Base-by-base conservation (phyloP, 1,140 invertebrate genomes). In the Aricia agestis region DNA sequence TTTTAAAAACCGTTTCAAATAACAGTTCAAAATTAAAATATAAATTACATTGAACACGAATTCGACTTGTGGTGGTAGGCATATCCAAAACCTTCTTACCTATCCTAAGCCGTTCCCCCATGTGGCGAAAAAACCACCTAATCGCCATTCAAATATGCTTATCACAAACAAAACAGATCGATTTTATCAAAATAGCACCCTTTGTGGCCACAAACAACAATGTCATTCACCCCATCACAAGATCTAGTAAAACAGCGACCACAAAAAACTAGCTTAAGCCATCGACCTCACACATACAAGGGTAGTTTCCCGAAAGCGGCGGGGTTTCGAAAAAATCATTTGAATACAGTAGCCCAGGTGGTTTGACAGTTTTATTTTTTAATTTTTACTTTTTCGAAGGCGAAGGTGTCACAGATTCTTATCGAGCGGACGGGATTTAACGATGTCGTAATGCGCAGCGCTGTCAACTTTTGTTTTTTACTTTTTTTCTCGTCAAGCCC, bases 321-420 rank as follows among this genome's bases (percentile, higher is more conserved):
- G 76, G 83, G 84, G 83, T 83, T 80, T 77, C 65, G 76, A 86
- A 90, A 89, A 83, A 79, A 70, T 76, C 69, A 90, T 90, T 90
- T 89, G 81, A 90, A 90, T 89, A 89, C 88, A 88, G 88, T 89
- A 90, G 85, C 79, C 82, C 86, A 86, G 85, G 78, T 85, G 84
- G 76, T 79, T 74, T 82, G 78, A 79, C 77, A 79, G 75, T 82
- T 78, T 78, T 79, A 79, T 84, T 81, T 79, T 81, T 78, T 75
- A 72, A 75, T 80, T 79, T 70, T 71, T 78, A 73, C 73, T 72
- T 74, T 74, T 72, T 82, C 79, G 76, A 78, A 81, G 78, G 73
- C 72, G 70, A 80, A 88, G 86, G 86, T 90, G 87, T 89, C 87
- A 90, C 86, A 82, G 87, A 90, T 90, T 83, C 84, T 86, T 90